Evolutionary conservation across 1,140 invertebrate species (phyloP), one percentile per base, ranked within the genome.

Genomic region (Laodelphax striatellus): DNA sequence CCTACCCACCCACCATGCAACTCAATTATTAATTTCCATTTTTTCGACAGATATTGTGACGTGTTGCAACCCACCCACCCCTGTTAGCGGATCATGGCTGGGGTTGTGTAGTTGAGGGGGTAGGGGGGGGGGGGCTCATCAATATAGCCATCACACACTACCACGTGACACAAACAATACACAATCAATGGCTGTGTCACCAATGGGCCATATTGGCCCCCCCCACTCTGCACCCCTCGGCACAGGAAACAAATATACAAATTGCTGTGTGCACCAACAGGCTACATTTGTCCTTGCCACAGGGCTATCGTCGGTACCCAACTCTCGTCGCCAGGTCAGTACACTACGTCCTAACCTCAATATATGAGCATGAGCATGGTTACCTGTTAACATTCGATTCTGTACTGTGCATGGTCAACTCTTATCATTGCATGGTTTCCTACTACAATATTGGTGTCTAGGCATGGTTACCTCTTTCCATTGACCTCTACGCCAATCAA

Each of bases 101-200:
- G 5, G 2, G 16, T 22, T 50, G 17, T 50, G 46, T 50, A 9
- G 46, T n/a, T n/a, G 11, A 50, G 21, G 46, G 43, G 46, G 46
- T 50, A n/a, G 24, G 24, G 34, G 46, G 46, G 46, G 21, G 10
- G 46, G 16, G 21, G 13, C 54, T 55, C 54, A 34, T 55, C 54
- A 55, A 55, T 55, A 55, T 55, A 55, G 54, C 19, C 52, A 22
- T 55, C 16, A 19, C 46, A 50, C 46, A 22, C 46, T n/a, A 55
- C 38, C 54, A 55, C 54, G 54, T 55, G 54, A 55, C 54, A 55
- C 54, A 55, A 31, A 55, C 54, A 55, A 55, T 55, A 55, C 31
- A 55, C 54, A 55, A 55, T 55, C 54, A 55, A 55, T 55, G 54
- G 54, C 54, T 55, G 22, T 55, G 54, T 55, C 54, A 55, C 54